Evolutionary conservation across 2,113 vertebrate species (phyloP).

Genomic region (Aptenodytes patagonicus): DNA sequence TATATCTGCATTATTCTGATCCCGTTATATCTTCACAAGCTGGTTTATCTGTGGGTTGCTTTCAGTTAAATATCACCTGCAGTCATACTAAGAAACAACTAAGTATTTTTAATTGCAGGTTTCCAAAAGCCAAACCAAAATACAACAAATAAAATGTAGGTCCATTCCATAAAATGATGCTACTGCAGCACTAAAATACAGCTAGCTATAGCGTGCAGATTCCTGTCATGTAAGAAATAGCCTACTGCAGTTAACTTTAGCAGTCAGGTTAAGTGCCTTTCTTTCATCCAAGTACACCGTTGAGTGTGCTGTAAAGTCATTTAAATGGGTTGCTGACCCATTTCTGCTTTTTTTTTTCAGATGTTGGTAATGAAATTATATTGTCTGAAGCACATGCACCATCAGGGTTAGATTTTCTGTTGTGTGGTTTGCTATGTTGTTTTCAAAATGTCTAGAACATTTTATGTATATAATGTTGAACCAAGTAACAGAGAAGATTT

Average conservation of each 20-base stretch:
- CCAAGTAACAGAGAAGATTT: not conserved
- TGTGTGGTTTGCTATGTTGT: not conserved
- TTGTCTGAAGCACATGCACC: not conserved
- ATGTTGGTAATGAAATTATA: not conserved
- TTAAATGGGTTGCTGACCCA: constrained; percentile 6
- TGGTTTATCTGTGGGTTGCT: constrained; percentile 14
- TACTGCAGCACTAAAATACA: not conserved
- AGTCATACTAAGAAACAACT: constrained; percentile 38
- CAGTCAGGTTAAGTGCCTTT: constrained; percentile 26
- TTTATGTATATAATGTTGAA: not conserved
- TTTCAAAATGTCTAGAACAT: not conserved
- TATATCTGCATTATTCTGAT: constrained; percentile 25
- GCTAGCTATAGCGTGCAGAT: not conserved
- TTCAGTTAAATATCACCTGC: constrained; percentile 32
- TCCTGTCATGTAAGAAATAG: not conserved
- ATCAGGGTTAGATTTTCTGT: not conserved
- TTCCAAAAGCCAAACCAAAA: not conserved
- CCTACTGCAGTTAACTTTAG: not conserved
- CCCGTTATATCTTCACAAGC: not conserved
- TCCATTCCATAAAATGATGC: not conserved
- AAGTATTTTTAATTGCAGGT: constrained; percentile 31
- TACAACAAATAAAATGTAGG: not conserved
- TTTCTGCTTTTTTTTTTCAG: not conserved
- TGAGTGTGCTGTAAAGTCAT: constrained; percentile 7
- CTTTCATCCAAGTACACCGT: not conserved